Percentiles rank a stretch among this genome's conserved stretches.
Evolutionary conservation across 2,888 invertebrate species (phyloP).

Genomic region (Phyllotreta cruciferae): DNA sequence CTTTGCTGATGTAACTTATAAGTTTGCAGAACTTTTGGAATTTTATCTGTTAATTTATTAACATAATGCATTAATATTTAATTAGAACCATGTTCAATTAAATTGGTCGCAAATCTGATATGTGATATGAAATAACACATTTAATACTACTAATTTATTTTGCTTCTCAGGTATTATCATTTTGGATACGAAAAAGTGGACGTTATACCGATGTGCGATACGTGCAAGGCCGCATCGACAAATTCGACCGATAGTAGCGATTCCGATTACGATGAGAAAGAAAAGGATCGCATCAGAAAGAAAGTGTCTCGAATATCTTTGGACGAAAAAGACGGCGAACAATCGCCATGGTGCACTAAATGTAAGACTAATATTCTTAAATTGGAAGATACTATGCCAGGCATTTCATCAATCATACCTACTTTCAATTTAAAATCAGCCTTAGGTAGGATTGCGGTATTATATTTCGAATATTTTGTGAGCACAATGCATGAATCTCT

Average conservation of each 20-base stretch:
- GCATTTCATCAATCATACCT: constrained; percentile 61
- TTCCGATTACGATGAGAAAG: constrained; percentile 40
- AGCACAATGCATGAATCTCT: neutral
- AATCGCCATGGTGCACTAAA: constrained; percentile 61
- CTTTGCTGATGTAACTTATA: no score
- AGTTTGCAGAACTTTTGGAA: no score
- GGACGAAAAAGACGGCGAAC: constrained; percentile 48
- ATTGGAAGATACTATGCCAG: constrained; percentile 62
- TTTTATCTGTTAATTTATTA: no score
- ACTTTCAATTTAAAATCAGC: constrained; percentile 48
- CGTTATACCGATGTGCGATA: constrained; percentile 48
- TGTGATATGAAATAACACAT: no score
- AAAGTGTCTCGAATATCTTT: constrained; percentile 57
- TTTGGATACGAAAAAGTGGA: constrained; percentile 70
- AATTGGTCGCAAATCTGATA: no score
- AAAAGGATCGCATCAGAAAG: constrained; percentile 50
- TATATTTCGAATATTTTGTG: neutral
- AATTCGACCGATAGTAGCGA: constrained; percentile 31
- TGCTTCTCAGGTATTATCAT: constrained; percentile 72
- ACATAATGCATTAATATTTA: no score
- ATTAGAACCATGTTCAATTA: no score
- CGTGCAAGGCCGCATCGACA: constrained; percentile 37
- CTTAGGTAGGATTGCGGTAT: constrained; percentile 30
- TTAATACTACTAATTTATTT: no score
- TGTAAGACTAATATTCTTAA: constrained; percentile 61